Conservation (phyloP, 2,797 vertebrate species). For the Pogoniulus pusillus region DNA sequence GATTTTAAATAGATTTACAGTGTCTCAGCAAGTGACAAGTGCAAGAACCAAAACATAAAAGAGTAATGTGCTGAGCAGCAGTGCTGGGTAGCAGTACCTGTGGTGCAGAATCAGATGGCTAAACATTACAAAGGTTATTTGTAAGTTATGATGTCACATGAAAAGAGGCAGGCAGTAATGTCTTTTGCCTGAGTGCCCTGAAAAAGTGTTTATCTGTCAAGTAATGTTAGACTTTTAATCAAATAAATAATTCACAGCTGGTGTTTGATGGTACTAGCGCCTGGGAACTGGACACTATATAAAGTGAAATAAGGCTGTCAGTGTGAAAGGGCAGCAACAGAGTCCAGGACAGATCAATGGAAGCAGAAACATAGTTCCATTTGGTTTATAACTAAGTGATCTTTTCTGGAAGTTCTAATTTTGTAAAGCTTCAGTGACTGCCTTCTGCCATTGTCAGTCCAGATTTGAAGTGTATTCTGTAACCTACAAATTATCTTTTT, state of each 20-base stretch:
- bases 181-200: slow-evolving; percentile 17
- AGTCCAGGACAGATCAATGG: not conserved
- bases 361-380: not conserved
- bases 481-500: not conserved
- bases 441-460: not conserved
- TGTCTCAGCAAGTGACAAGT: not conserved
- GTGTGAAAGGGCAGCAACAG: not conserved
- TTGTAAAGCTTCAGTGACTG: not conserved
- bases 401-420: not conserved
- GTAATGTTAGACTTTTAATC: slow-evolving; percentile 66
- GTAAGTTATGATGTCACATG: not conserved
- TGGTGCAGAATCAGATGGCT: not conserved
- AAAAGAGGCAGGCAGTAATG: slow-evolving; percentile 12
- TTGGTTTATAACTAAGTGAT: not conserved
- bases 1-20: not conserved
- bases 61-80: not conserved
- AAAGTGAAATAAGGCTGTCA: slow-evolving; percentile 19
- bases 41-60: not conserved
- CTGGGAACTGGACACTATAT: not conserved
- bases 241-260: slow-evolving; percentile 47
- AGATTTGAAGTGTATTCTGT: not conserved
- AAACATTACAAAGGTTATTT: slow-evolving; percentile 14
- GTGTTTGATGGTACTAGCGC: not conserved
- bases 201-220: slow-evolving; percentile 44
- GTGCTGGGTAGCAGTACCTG: not conserved